phyloP scores from a whole-genome alignment of 2,113 vertebrate species.

The Fulmarus glacialis region DNA sequence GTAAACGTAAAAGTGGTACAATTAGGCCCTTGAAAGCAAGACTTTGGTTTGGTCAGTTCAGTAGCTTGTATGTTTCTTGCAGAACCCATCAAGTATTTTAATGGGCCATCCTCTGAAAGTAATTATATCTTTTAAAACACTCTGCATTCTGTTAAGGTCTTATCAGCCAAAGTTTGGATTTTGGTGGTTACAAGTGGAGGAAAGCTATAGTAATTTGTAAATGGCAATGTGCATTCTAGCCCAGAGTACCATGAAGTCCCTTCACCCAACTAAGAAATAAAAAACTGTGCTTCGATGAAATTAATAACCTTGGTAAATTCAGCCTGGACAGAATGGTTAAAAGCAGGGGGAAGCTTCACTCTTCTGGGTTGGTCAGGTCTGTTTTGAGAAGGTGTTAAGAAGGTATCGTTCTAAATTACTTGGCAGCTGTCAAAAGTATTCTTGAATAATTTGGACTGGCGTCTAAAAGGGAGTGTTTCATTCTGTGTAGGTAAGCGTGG shows the following conservation, averaged over 20 bases:
- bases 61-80: not conserved
- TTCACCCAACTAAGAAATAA: not conserved
- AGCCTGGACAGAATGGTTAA: not conserved
- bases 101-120: not conserved
- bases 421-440: slow-evolving; percentile 81
- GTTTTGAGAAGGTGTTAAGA: slow-evolving; percentile 82
- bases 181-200: not conserved
- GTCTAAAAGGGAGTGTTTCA: slow-evolving; percentile 78
- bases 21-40: not conserved
- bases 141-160: not conserved
- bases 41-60: not conserved
- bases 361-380: slow-evolving; percentile 67
- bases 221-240: not conserved
- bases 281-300: not conserved
- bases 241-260: not conserved
- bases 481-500: slow-evolving; percentile 76
- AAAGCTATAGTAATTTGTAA: not conserved
- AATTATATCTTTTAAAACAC: not conserved
- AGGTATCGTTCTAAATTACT: slow-evolving; percentile 80
- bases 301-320: slow-evolving; percentile 14
- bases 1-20: not conserved
- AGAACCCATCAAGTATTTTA: not conserved
- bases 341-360: not conserved
- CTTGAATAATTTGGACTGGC: slow-evolving; percentile 82
- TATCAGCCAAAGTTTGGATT: not conserved